A percentile compares a stretch with the other conserved stretches of the same genome.
Conservation (phyloP, 2,888 invertebrate species). For the Tipula vernalis region DNA sequence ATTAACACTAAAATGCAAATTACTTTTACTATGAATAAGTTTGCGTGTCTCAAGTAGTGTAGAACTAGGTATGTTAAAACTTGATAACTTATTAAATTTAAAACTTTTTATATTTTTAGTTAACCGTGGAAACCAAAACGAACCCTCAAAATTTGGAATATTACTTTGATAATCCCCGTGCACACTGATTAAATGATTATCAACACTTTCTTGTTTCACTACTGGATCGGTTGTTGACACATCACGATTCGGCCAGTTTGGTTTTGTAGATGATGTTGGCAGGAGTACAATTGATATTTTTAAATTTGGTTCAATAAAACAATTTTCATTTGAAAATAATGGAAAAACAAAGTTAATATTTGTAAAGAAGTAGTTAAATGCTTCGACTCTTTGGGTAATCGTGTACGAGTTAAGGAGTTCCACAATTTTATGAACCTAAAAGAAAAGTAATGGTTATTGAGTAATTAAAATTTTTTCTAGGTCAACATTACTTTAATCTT, state of each 20-base stretch:
- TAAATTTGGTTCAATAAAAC: constrained; percentile 6
- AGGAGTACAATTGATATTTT: background rate
- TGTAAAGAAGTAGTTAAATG: background rate
- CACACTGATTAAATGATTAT: background rate
- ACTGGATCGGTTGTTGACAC: background rate
- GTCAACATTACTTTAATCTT: background rate
- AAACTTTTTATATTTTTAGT: background rate
- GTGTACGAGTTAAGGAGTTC: background rate
- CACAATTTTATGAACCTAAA: constrained; percentile 6
- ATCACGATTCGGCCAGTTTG: background rate
- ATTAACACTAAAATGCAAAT: background rate
- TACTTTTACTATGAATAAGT: background rate
- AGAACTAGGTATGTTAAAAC: background rate
- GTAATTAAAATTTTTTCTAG: background rate
- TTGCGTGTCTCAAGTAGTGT: background rate
- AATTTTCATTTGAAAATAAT: background rate
- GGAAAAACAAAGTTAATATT: constrained; percentile 1
- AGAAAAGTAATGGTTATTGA: background rate
- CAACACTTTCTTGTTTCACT: background rate
- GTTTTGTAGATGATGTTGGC: background rate
- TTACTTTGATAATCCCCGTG: background rate
- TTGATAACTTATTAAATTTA: background rate
- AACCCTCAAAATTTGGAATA: background rate
- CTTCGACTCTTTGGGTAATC: background rate
- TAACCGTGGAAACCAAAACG: background rate